Conservation (phyloP, 2,797 vertebrate species). For the Stomatorhinus walkeri region DNA sequence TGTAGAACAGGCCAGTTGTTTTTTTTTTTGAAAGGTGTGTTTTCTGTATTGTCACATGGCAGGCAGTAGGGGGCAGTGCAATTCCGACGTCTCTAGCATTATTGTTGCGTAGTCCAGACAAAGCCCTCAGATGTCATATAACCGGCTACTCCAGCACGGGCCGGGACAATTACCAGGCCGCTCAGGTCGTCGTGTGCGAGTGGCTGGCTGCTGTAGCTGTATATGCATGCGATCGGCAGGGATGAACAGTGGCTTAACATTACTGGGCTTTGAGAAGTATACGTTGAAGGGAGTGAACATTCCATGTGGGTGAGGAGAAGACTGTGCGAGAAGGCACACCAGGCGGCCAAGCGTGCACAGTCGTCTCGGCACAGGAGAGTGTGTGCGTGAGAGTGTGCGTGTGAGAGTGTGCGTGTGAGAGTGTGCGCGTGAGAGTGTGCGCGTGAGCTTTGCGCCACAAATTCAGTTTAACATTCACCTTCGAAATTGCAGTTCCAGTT, state of each 20-base stretch:
- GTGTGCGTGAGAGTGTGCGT: too few relatives aligned
- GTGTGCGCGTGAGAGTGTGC: background rate
- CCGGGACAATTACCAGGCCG: background rate
- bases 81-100: background rate
- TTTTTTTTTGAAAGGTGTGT: background rate
- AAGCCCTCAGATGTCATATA: background rate
- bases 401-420: too few relatives aligned
- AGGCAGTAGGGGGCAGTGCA: background rate
- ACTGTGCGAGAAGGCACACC: background rate
- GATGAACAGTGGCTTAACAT: background rate
- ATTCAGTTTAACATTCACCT: background rate
- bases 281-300: too few relatives aligned
- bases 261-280: background rate
- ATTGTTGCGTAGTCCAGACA: background rate
- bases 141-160: background rate
- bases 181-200: background rate
- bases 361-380: too few relatives aligned
- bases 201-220: background rate
- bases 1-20: background rate
- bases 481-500: background rate
- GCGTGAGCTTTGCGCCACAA: background rate
- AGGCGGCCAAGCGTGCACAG: background rate
- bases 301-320: background rate
- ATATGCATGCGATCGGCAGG: background rate
- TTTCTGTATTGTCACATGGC: background rate